These are phyloP conservation scores for Cheirogaleus major DNA, from an alignment of 2,797 vertebrate species.

Conservation along the genomic window DNA sequence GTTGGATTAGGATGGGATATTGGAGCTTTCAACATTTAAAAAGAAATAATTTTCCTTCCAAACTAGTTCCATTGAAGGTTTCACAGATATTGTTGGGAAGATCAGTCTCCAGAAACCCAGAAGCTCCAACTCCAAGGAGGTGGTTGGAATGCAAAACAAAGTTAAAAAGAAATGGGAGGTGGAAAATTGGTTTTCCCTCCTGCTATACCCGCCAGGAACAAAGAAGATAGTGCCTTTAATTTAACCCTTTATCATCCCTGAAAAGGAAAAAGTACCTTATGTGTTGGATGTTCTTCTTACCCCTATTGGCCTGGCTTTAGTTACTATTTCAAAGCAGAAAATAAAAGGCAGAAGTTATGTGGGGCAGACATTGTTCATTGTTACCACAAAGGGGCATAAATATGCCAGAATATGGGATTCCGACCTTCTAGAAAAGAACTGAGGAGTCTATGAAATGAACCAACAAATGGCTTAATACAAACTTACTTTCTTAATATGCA, in stretches of 20 bases:
- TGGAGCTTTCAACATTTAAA: background rate
- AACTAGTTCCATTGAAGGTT: background rate
- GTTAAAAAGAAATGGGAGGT: background rate
- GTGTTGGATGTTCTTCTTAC: background rate
- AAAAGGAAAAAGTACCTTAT: background rate
- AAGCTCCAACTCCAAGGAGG: background rate
- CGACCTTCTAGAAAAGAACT: background rate
- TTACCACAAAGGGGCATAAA: background rate
- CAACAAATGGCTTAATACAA: background rate
- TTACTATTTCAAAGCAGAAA: conserved; percentile 37
- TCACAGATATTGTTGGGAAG: background rate
- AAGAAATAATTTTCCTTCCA: background rate
- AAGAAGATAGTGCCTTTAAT: background rate
- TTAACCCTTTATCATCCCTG: background rate
- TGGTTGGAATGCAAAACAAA: background rate
- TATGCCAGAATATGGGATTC: background rate
- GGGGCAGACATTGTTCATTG: background rate
- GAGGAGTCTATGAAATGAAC: background rate
- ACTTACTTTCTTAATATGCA: background rate
- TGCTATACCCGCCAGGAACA: background rate
- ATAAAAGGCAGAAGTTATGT: background rate
- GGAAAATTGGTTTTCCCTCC: background rate
- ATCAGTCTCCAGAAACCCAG: background rate
- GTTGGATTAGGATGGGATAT: background rate
- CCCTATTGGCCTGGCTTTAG: background rate